Conservation (phyloP, 1,140 invertebrate species). For the Trichonephila inaurata region DNA sequence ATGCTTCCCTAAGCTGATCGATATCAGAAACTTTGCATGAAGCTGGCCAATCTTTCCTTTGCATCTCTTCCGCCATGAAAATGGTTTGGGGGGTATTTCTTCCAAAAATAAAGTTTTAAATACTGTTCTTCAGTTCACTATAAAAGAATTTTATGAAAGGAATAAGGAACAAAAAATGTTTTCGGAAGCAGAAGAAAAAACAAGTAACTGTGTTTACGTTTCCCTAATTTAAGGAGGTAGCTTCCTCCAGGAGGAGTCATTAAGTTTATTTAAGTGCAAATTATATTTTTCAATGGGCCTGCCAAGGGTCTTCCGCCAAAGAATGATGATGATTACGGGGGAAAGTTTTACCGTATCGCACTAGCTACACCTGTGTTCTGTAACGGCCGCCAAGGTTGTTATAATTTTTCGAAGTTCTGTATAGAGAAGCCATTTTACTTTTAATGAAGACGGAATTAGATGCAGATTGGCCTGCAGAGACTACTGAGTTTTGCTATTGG, state of each 20-base stretch:
- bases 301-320: neutral
- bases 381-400: neutral
- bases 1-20: neutral
- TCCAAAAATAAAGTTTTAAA: slow-evolving; percentile 5
- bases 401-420: neutral
- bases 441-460: slow-evolving; percentile 13
- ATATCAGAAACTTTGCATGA: neutral
- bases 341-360: neutral
- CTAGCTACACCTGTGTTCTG: neutral
- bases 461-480: neutral
- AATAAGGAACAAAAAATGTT: neutral
- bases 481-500: neutral
- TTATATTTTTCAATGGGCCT: neutral
- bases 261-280: slow-evolving; percentile 27
- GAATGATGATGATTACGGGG: slow-evolving; percentile 19
- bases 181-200: neutral
- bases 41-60: neutral
- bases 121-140: neutral
- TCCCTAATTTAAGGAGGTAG: neutral
- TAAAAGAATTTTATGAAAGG: neutral
- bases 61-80: neutral
- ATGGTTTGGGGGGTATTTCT: neutral
- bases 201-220: neutral
- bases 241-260: neutral
- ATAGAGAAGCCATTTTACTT: neutral